These are phyloP conservation scores for Zoroaster sp. DNA, from an alignment of 53 echinoderm and acorn worm genomes.

Conservation along the genomic window DNA sequence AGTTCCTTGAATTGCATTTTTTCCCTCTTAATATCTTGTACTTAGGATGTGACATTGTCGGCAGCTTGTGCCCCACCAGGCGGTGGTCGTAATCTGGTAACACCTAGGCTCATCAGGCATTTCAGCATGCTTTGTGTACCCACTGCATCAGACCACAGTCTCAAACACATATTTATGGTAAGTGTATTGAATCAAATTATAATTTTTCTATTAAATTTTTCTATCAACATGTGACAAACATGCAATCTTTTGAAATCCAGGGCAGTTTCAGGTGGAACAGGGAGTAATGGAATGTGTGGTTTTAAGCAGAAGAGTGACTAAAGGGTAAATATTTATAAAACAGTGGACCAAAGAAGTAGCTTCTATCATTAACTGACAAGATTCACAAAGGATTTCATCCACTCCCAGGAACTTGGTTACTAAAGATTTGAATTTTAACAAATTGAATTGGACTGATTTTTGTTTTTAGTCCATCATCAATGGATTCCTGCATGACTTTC, in stretches of 20 bases:
- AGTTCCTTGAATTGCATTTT: neutral
- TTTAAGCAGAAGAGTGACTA: too few relatives aligned
- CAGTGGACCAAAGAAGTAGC: too few relatives aligned
- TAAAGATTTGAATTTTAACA: neutral
- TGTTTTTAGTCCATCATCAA: constrained; percentile 83
- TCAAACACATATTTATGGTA: constrained; percentile 97
- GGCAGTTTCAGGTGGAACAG: too few relatives aligned
- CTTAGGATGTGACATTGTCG: constrained; percentile 90
- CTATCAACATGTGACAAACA: too few relatives aligned
- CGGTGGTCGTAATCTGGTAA: constrained; percentile 98
- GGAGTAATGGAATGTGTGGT: too few relatives aligned
- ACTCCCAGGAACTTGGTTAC: neutral
- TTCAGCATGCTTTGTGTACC: constrained; percentile 99
- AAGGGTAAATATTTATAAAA: too few relatives aligned
- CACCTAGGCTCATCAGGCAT: constrained; percentile 90
- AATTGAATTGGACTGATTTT: neutral
- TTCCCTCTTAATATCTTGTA: neutral
- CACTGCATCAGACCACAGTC: constrained; percentile 91
- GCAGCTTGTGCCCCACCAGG: constrained; percentile 99
- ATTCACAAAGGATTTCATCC: too few relatives aligned
- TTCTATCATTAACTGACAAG: too few relatives aligned
- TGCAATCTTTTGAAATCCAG: too few relatives aligned
- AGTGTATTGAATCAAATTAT: too few relatives aligned
- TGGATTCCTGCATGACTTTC: constrained; percentile 93
- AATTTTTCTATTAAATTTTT: too few relatives aligned